These are phyloP conservation scores for Fregata magnificens DNA, from an alignment of 2,113 vertebrate genomes.

Conservation along the genomic window DNA sequence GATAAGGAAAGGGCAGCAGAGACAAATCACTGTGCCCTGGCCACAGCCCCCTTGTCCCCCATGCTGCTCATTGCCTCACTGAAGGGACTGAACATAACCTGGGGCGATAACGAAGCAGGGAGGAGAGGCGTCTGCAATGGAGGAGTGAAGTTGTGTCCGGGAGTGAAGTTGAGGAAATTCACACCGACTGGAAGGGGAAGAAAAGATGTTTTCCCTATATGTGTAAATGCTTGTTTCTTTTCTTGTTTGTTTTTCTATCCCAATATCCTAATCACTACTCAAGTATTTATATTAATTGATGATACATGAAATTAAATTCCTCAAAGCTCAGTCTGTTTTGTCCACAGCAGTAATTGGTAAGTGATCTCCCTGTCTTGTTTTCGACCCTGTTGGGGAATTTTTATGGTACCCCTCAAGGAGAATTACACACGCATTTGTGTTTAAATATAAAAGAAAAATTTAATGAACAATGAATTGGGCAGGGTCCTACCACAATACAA, in stretches of 20 bases:
- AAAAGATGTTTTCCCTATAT: not conserved
- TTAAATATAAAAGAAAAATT: not conserved
- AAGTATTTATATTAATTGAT: not conserved
- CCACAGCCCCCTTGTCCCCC: too few relatives aligned
- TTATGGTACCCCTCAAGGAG: fast-evolving
- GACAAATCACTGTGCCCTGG: not conserved
- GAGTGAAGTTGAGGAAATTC: not conserved
- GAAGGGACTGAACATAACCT: not conserved
- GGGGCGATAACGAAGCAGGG: fast-evolving
- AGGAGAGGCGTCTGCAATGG: not conserved
- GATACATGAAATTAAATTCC: not conserved
- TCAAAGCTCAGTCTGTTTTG: not conserved
- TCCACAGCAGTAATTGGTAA: not conserved
- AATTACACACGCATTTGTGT: not conserved
- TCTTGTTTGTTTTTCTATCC: not conserved
- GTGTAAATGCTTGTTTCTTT: not conserved
- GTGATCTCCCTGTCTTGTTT: not conserved
- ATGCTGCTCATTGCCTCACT: not conserved
- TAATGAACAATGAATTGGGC: not conserved
- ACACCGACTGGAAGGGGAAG: not conserved
- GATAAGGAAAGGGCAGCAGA: not conserved
- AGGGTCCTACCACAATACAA: not conserved
- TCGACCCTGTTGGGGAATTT: not conserved
- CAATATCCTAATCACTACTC: not conserved
- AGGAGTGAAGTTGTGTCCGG: not conserved